These are phyloP conservation scores for Passer montanus DNA, from an alignment of 2,113 vertebrate genomes.

Conservation along the genomic window DNA sequence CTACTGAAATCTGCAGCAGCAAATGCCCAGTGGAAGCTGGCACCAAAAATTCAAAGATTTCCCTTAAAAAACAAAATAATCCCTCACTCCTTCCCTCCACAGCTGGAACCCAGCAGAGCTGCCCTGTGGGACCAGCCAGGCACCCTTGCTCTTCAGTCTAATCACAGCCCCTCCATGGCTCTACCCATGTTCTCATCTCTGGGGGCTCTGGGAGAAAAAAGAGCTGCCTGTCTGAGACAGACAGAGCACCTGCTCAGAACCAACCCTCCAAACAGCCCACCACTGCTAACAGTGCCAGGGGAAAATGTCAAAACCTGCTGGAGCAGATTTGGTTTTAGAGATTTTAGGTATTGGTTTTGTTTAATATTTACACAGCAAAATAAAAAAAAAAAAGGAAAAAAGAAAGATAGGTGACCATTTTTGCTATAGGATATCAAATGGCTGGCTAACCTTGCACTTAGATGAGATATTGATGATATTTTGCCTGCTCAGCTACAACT, in stretches of 20 bases:
- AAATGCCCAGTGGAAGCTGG: neutral
- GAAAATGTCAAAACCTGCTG: neutral
- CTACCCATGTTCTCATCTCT: neutral
- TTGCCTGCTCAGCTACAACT: neutral
- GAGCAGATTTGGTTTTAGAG: neutral
- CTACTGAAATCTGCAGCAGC: neutral
- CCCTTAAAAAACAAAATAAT: neutral
- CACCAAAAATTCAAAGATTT: neutral
- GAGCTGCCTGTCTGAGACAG: neutral
- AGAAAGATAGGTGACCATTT: neutral
- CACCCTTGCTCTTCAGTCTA: neutral
- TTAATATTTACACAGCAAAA: neutral
- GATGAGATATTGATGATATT: neutral
- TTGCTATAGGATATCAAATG: neutral
- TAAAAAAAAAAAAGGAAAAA: neutral
- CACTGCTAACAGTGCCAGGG: neutral
- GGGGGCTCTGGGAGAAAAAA: neutral
- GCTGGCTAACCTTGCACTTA: neutral
- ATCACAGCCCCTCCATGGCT: neutral
- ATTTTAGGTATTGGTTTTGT: neutral
- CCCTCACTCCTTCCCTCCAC: neutral
- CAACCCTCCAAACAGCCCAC: neutral
- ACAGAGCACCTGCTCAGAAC: neutral
- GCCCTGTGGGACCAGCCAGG: neutral
- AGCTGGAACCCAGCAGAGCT: neutral